Conservation (phyloP, 2,797 vertebrate species). For the Buphagus erythrorhynchus region DNA sequence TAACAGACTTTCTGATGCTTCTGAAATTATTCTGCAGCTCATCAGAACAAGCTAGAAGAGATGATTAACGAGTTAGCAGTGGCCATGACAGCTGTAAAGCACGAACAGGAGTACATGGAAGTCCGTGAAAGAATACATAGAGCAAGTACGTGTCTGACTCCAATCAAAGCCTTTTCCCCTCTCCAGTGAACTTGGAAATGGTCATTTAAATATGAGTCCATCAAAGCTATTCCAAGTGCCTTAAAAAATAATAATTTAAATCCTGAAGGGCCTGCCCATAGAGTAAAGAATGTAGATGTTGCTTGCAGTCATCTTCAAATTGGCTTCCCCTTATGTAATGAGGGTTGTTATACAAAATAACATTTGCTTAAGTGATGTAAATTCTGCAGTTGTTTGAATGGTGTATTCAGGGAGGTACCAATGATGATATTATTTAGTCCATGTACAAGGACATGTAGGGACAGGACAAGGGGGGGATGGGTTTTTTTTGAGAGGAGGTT, state of each 20-base stretch:
- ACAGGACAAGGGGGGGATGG: not conserved
- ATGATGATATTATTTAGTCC: not conserved
- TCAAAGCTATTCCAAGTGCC: not conserved
- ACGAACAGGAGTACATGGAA: slow-evolving; percentile 99
- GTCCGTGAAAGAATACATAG: slow-evolving; percentile 99
- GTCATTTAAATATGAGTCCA: not conserved
- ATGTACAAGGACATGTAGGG: not conserved
- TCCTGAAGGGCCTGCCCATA: not conserved
- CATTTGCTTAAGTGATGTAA: not conserved
- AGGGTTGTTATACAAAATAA: not conserved
- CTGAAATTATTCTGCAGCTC: slow-evolving; percentile 79
- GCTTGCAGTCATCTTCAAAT: not conserved
- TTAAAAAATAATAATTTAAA: not conserved
- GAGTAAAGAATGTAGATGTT: not conserved
- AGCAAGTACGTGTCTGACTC: slow-evolving; percentile 84
- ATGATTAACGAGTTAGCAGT: slow-evolving; percentile 98
- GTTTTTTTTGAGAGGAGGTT: no score
- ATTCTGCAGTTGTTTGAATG: not conserved
- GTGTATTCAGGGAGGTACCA: not conserved
- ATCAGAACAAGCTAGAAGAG: slow-evolving; percentile 99
- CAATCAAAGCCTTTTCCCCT: not conserved
- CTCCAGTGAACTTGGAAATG: fast-evolving
- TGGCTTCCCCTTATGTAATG: not conserved
- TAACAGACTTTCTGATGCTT: slow-evolving; percentile 2
- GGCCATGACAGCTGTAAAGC: slow-evolving; percentile 98